These are phyloP conservation scores for Cephalopterus ornatus DNA, from an alignment of 2,113 vertebrate genomes.

Conservation along the genomic window DNA sequence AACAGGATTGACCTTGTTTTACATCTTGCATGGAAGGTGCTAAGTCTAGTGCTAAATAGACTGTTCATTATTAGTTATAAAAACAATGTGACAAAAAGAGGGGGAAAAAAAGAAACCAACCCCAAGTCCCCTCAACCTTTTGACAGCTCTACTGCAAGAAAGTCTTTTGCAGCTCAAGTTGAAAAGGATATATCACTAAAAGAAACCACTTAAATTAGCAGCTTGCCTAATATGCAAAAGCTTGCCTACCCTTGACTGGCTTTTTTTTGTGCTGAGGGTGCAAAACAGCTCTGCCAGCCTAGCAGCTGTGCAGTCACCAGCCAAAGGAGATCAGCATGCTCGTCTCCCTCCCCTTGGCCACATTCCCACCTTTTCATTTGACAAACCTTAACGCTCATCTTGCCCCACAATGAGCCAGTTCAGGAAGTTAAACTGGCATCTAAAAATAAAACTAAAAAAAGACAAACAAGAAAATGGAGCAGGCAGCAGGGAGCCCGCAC, in stretches of 20 bases:
- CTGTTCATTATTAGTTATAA: slow-evolving; percentile 8
- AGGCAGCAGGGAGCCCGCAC: background rate
- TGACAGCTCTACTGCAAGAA: background rate
- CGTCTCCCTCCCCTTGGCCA: background rate
- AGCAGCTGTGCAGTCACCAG: background rate
- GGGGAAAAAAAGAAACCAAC: background rate
- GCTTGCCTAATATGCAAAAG: background rate
- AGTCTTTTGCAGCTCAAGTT: background rate
- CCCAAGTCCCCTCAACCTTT: background rate
- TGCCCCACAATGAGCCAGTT: background rate
- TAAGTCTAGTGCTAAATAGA: background rate
- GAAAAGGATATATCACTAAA: background rate
- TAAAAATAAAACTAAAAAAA: background rate
- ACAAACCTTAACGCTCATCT: background rate
- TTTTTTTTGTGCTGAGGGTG: background rate
- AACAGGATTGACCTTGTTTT: background rate
- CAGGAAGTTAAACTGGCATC: background rate
- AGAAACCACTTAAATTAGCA: slow-evolving; percentile 23
- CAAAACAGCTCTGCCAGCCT: background rate
- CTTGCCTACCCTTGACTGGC: background rate
- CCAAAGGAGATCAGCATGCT: background rate
- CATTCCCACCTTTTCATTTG: background rate
- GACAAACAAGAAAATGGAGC: background rate
- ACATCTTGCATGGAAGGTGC: background rate
- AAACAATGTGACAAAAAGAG: background rate